A percentile compares a stretch with the other conserved stretches of the same genome.
These are phyloP conservation scores for Lepilemur septentrionalis DNA, from an alignment of 2,797 vertebrate species.

Conservation along the genomic window DNA sequence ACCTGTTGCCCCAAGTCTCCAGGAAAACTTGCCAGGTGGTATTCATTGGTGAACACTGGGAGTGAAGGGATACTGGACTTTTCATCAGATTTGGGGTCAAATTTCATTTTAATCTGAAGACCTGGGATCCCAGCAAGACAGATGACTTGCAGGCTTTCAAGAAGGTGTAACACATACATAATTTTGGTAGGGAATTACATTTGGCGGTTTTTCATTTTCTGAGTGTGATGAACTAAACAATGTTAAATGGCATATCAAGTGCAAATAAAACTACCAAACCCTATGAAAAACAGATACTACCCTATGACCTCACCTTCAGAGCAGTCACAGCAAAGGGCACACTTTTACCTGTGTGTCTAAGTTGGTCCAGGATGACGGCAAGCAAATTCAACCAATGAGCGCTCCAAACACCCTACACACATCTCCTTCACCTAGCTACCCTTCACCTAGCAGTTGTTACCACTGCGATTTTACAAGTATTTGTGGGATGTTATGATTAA, in stretches of 20 bases:
- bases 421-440: background rate
- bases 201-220: background rate
- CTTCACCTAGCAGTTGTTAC: background rate
- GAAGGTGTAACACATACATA: background rate
- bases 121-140: background rate
- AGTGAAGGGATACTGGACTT: background rate
- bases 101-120: background rate
- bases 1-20: background rate
- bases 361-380: background rate
- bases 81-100: background rate
- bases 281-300: background rate
- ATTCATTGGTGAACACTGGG: rapidly evolving
- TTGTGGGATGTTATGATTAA: background rate
- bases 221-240: background rate
- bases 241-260: background rate
- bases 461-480: background rate
- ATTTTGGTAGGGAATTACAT: background rate
- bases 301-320: background rate
- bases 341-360: background rate
- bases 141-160: background rate
- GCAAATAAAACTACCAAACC: background rate
- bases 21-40: background rate
- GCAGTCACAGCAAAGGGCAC: background rate
- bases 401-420: background rate
- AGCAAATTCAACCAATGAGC: background rate